These are phyloP conservation scores for Rhadinocentrus ornatus DNA, from an alignment of 2,797 vertebrate species.

Conservation along the genomic window DNA sequence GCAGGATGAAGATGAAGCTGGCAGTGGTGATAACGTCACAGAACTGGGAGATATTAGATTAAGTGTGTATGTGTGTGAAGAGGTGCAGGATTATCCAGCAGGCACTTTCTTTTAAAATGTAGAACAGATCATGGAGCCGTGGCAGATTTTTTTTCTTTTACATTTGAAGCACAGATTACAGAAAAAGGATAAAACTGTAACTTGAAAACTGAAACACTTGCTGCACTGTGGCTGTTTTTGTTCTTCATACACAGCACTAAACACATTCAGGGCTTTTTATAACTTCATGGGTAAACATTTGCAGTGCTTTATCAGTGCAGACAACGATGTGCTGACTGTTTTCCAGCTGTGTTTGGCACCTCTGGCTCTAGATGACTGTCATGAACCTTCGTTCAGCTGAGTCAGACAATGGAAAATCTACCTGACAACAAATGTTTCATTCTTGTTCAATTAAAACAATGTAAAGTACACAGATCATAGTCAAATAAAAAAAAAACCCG, in stretches of 20 bases:
- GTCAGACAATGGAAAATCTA: not conserved
- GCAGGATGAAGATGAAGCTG: not conserved
- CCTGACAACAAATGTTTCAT: not conserved
- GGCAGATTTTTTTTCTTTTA: not conserved
- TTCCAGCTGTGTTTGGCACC: not conserved
- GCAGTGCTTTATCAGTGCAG: too few species aligned
- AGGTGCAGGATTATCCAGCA: constrained; percentile 32
- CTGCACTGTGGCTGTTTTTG: not conserved
- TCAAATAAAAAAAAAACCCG: not conserved
- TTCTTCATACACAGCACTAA: not conserved
- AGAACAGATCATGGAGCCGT: not conserved
- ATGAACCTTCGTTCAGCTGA: not conserved
- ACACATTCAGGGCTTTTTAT: too few species aligned
- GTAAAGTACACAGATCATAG: not conserved
- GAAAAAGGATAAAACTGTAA: not conserved
- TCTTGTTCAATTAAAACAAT: not conserved
- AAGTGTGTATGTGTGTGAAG: not conserved
- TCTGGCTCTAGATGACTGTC: not conserved
- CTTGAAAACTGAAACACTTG: not conserved
- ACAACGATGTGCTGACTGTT: not conserved
- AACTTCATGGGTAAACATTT: too few species aligned
- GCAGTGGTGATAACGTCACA: constrained; percentile 17
- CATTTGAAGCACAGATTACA: not conserved
- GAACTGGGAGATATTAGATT: not conserved
- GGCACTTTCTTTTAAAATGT: constrained; percentile 43